phyloP scores from a whole-genome alignment of 2,113 vertebrate genomes.

The Crotophaga sulcirostris region DNA sequence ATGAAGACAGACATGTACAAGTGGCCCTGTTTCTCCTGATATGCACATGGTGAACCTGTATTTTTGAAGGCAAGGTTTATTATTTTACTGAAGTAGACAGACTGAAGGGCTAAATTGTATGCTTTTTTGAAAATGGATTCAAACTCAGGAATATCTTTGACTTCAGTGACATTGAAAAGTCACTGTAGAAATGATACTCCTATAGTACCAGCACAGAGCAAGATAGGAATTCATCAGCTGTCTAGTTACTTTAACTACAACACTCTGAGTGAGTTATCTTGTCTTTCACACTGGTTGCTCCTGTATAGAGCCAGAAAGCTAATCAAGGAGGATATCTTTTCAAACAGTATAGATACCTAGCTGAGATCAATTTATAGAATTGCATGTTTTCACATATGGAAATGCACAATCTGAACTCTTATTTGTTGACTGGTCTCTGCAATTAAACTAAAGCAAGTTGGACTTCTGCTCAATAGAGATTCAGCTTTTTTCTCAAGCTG shows the following conservation, averaged over 20 bases:
- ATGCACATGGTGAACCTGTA: background rate
- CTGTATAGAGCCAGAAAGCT: background rate
- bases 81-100: background rate
- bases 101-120: background rate
- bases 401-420: background rate
- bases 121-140: background rate
- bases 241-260: background rate
- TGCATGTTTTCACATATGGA: background rate
- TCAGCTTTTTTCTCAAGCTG: background rate
- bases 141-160: background rate
- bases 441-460: background rate
- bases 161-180: background rate
- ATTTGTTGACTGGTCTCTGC: background rate
- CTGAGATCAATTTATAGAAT: background rate
- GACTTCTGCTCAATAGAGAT: background rate
- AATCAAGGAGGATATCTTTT: background rate
- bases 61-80: background rate
- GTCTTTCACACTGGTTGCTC: background rate
- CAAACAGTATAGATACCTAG: background rate
- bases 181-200: background rate
- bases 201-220: background rate
- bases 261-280: background rate
- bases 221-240: background rate
- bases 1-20: background rate
- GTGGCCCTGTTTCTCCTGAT: background rate